These are phyloP conservation scores for Irena cyanogastra DNA, from an alignment of 2,113 vertebrate genomes.

Conservation along the genomic window DNA sequence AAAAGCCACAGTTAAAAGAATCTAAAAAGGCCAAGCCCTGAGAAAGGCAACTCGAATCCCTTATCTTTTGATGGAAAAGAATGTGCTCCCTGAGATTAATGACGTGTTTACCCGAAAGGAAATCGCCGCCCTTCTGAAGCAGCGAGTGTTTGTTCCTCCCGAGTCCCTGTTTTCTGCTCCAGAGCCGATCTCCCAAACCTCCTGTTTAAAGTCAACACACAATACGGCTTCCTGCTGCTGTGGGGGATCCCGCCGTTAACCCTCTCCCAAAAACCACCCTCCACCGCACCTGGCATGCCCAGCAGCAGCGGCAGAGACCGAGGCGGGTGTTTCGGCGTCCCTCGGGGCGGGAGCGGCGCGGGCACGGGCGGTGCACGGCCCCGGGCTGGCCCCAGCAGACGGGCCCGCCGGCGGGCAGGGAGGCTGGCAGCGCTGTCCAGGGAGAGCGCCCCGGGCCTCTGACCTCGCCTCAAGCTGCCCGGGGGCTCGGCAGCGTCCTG, in stretches of 20 bases:
- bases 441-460: neutral
- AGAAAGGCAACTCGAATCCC: constrained; percentile 63
- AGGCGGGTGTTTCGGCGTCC: too few species aligned
- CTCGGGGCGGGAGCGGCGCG: neutral
- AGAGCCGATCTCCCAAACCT: constrained; percentile 58
- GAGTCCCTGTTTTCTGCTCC: constrained; percentile 74
- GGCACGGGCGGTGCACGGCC: too few species aligned
- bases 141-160: constrained; percentile 78
- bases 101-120: constrained; percentile 95
- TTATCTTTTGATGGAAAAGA: constrained; percentile 92
- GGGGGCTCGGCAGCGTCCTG: neutral
- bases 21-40: constrained; percentile 49
- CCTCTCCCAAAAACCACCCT: neutral
- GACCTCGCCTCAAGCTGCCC: neutral
- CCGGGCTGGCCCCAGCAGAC: too few species aligned
- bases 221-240: constrained; percentile 37
- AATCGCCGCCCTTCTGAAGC: constrained; percentile 91
- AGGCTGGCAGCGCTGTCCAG: neutral
- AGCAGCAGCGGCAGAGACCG: accelerated
- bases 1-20: constrained; percentile 51
- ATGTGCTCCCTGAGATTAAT: constrained; percentile 90
- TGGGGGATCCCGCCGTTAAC: neutral
- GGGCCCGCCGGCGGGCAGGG: too few species aligned
- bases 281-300: neutral
- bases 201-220: constrained; percentile 53